phyloP scores from a whole-genome alignment of 2,888 invertebrate genomes.

The Metopia argyrocephala region DNA sequence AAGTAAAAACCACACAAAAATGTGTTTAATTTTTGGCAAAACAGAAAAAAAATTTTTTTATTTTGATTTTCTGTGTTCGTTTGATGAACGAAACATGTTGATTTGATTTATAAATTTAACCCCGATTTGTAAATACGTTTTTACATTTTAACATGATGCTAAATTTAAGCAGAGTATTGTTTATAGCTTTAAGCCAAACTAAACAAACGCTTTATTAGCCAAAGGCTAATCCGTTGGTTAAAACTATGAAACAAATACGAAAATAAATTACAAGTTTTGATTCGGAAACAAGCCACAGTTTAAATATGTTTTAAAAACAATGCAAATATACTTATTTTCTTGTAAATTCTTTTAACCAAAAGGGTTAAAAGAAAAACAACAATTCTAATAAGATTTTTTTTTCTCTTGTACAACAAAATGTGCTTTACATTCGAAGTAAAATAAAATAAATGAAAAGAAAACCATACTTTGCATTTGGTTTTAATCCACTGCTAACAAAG shows the following conservation, averaged over 20 bases:
- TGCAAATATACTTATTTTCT: not conserved
- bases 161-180: slow-evolving; percentile 26
- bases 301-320: not conserved
- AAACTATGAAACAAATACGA: not conserved
- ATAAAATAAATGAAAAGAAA: no score
- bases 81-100: slow-evolving; percentile 47
- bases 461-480: no score
- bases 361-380: slow-evolving; percentile 5
- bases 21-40: not conserved
- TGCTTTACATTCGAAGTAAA: no score
- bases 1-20: not conserved
- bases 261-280: not conserved
- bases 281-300: not conserved
- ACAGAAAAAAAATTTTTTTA: not conserved
- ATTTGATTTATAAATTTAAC: slow-evolving; percentile 62
- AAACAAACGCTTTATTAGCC: slow-evolving; percentile 34
- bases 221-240: slow-evolving; percentile 51
- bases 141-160: slow-evolving; percentile 38
- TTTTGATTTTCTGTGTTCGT: not conserved
- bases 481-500: slow-evolving; percentile 6
- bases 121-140: slow-evolving; percentile 48
- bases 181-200: slow-evolving; percentile 11
- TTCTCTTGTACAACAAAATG: not conserved
- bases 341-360: slow-evolving; percentile 25
- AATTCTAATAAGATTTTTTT: not conserved